Evolutionary conservation across 2,888 invertebrate genomes (phyloP), one percentile per base, ranked within the genome.

Genomic region (Zeuzera pyrina): DNA sequence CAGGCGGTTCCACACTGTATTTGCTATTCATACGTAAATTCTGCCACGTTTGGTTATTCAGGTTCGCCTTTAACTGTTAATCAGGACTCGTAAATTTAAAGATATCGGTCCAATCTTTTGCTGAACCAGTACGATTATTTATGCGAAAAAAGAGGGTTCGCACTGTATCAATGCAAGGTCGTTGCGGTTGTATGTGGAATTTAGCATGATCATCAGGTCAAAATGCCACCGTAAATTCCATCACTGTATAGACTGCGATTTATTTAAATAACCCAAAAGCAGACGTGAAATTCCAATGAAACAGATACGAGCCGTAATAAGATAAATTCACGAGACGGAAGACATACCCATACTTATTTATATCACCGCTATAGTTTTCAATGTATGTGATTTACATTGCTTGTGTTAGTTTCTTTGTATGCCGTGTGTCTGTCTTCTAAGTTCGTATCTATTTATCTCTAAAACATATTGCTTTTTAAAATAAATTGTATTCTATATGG

Each of bases 311-410:
- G 5, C 5, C 5, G 19, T 19, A 6, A 52, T 48, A 46, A 62
- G 60, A 68, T 67, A 64, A 63, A 63, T 64, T 53, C 52, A 49
- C 47, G 49, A 19, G 55, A 64, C 57, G 57, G 47, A 45, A 47
- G 50, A 49, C 59, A 57, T 60, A 52, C 56, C 38, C 43, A 48
- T 12, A 49, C 60, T 61, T 72, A 72, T 73, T 71, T 72, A 69
- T 72, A 68, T 63, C 64, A 39, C 19, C 19, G 19, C 19, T 5
- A 19, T 19, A 19, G 5, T 19, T 19, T 19, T 6, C 19, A 8
- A 8, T 8, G 19, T 19, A 12, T 15, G 2, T 31, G 21, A n/a
- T n/a, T n/a, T n/a, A n/a, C n/a, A n/a, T n/a, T n/a, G n/a, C n/a
- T n/a, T n/a, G n/a, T n/a, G n/a, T n/a, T n/a, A n/a, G n/a, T n/a